Percentiles rank a stretch among this genome's conserved stretches.
Conservation (phyloP, 2,797 vertebrate genomes). For the Peromyscus melanophrys region DNA sequence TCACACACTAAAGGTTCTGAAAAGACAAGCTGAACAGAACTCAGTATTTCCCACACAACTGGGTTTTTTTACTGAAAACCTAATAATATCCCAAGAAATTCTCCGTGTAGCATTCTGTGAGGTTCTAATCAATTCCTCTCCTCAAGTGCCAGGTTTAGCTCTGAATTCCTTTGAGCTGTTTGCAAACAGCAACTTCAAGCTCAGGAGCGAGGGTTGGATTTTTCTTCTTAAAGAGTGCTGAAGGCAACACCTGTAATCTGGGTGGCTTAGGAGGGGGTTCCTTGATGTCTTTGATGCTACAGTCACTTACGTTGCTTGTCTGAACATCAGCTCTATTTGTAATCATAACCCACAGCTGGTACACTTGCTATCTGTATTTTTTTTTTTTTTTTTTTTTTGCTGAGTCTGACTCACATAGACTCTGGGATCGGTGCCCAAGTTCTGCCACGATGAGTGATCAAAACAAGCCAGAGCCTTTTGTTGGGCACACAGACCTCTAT, state of each 20-base stretch:
- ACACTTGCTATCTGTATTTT: background rate
- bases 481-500: background rate
- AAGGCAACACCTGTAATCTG: background rate
- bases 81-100: background rate
- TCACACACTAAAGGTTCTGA: background rate
- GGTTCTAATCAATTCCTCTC: background rate
- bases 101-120: background rate
- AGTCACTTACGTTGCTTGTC: background rate
- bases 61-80: background rate
- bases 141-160: background rate
- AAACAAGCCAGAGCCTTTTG: background rate
- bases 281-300: background rate
- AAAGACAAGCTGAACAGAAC: background rate
- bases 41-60: background rate
- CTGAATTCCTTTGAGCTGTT: conserved; percentile 34
- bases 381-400: background rate
- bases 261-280: background rate
- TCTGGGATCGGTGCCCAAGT: background rate
- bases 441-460: background rate
- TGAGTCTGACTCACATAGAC: background rate
- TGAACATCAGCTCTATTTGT: background rate
- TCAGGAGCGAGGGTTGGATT: background rate
- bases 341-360: background rate
- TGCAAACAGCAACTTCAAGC: background rate
- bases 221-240: background rate